Percentiles rank a stretch among this genome's conserved stretches.
phyloP scores from a whole-genome alignment of 2,113 vertebrate species.

The mouse (Mus musculus) region GRCm39 chr16:72808001-72808500 shows the following conservation, averaged over 20 bases:
- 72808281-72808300: not conserved
- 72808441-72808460: slow-evolving; percentile 19
- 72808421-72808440: not conserved
- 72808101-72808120: not conserved
- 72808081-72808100: not conserved
- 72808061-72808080: not conserved
- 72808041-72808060: not conserved
- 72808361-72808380: slow-evolving; percentile 35
- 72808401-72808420: slow-evolving; percentile 24
- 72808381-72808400: not conserved
- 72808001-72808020: not conserved
- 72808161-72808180: not conserved
- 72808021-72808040: not conserved
- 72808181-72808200: not conserved
- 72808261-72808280: not conserved
- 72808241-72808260: not conserved
- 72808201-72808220: not conserved
- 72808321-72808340: not conserved
- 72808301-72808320: not conserved
- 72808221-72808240: not conserved
- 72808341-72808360: slow-evolving; percentile 5
- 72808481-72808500: slow-evolving; percentile 8
- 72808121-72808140: not conserved
- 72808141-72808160: not conserved
- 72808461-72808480: not conserved